A percentile compares a stretch with the other conserved stretches of the same genome.
phyloP scores from a whole-genome alignment of 1,140 invertebrate genomes.

The Scaptodrosophila lebanonensis region DNA sequence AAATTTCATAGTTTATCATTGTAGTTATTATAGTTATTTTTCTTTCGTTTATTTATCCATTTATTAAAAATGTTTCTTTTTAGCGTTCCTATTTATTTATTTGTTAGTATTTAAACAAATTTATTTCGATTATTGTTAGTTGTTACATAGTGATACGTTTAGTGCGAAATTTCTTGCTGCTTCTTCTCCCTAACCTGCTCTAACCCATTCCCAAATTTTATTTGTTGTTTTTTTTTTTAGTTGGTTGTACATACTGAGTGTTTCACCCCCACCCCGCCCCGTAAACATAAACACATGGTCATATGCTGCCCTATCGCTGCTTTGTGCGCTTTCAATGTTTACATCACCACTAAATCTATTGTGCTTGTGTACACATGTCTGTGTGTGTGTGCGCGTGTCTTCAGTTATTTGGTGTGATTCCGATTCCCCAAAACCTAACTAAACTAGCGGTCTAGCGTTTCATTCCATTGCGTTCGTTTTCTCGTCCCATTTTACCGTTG shows the following conservation, averaged over 20 bases:
- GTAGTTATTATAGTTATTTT: slow-evolving; percentile 50
- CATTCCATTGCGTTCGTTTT: background rate
- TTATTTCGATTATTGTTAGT: slow-evolving; percentile 65
- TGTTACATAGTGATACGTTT: slow-evolving; percentile 60
- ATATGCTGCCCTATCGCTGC: slow-evolving; percentile 13
- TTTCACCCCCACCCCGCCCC: background rate
- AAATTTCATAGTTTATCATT: slow-evolving; percentile 64
- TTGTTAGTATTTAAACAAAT: slow-evolving; percentile 54
- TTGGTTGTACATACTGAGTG: too few relatives aligned
- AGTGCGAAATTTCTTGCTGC: slow-evolving; percentile 69
- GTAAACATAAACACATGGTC: slow-evolving; percentile 29
- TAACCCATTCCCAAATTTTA: slow-evolving; percentile 13
- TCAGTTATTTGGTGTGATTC: too few relatives aligned
- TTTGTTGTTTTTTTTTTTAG: too few relatives aligned
- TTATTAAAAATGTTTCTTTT: slow-evolving; percentile 32
- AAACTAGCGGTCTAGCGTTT: background rate
- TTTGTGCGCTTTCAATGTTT: slow-evolving; percentile 36
- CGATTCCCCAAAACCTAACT: too few relatives aligned
- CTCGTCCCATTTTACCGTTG: slow-evolving; percentile 14
- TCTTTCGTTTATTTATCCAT: slow-evolving; percentile 10
- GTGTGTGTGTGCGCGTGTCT: too few relatives aligned
- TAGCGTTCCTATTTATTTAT: slow-evolving; percentile 51
- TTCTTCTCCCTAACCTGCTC: slow-evolving; percentile 27
- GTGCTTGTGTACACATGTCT: too few relatives aligned
- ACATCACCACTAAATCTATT: background rate